phyloP scores from a whole-genome alignment of 2,797 vertebrate genomes.

The Sandelia bainsii region DNA sequence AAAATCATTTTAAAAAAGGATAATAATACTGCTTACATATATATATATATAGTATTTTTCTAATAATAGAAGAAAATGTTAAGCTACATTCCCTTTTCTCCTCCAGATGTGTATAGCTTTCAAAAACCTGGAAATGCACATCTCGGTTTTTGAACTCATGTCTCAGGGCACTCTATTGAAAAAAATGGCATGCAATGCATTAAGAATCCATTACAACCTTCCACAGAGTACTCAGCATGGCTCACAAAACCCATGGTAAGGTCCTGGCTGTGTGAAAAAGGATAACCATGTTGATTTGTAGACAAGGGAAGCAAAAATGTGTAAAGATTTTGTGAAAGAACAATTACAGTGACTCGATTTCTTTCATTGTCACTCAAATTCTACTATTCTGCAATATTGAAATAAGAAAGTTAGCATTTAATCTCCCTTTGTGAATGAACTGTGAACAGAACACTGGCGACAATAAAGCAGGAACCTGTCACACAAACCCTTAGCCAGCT shows the following conservation, averaged over 20 bases:
- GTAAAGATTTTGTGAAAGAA: slow-evolving; percentile 5
- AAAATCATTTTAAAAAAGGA: not conserved
- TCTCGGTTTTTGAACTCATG: slow-evolving; percentile 21
- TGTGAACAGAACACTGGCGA: not conserved
- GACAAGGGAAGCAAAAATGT: slow-evolving; percentile 4
- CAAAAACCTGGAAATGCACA: slow-evolving; percentile 16
- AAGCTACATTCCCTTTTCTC: not conserved
- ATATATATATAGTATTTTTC: not conserved
- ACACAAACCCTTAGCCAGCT: not conserved
- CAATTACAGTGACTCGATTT: not conserved
- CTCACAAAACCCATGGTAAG: slow-evolving; percentile 1
- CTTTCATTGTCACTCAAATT: not conserved
- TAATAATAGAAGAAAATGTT: not conserved
- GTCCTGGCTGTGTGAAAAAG: slow-evolving; percentile 14
- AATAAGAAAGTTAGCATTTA: not conserved
- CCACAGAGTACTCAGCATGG: slow-evolving; percentile 14
- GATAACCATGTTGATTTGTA: slow-evolving; percentile 27
- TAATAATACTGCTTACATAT: not conserved
- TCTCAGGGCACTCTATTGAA: slow-evolving; percentile 6
- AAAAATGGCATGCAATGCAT: slow-evolving; percentile 33
- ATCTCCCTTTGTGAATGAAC: not conserved
- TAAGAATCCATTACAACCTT: slow-evolving; percentile 29
- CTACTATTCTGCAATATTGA: not conserved
- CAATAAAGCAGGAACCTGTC: slow-evolving; percentile 4
- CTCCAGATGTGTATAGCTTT: not conserved